A percentile compares a stretch with the other conserved stretches of the same genome.
Conservation (phyloP, 1,140 invertebrate species). For the Halesus radiatus region DNA sequence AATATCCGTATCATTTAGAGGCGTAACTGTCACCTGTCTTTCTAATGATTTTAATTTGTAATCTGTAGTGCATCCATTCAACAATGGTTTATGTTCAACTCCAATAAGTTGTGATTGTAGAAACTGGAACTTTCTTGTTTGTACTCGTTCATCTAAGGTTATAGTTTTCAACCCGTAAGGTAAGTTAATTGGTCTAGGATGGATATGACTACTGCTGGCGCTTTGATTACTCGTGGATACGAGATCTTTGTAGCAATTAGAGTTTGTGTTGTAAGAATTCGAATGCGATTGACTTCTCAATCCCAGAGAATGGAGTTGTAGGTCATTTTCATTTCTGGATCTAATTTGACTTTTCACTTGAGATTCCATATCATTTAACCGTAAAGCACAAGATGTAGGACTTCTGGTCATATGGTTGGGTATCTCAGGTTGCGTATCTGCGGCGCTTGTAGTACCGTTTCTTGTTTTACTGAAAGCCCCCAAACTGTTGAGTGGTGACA, state of each 20-base stretch:
- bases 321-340: conserved; percentile 1
- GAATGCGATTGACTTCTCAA: neutral
- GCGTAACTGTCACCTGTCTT: conserved; percentile 43
- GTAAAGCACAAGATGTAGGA: conserved; percentile 46
- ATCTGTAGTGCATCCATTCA: conserved; percentile 42
- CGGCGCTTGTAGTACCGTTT: neutral
- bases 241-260: neutral
- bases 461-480: neutral
- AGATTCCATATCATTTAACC: conserved; percentile 21
- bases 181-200: conserved; percentile 61
- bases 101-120: conserved; percentile 65
- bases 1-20: conserved; percentile 61
- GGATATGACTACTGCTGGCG: neutral
- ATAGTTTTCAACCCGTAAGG: conserved; percentile 69
- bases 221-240: neutral
- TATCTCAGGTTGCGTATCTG: neutral
- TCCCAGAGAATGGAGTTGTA: neutral
- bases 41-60: conserved; percentile 50
- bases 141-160: conserved; percentile 67
- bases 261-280: neutral
- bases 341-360: conserved; percentile 14
- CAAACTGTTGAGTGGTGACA: conserved; percentile 1
- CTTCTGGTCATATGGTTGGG: conserved; percentile 31
- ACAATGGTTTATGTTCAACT: conserved; percentile 53
- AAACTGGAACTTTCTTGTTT: conserved; percentile 69